These are phyloP conservation scores for Phaethon lepturus DNA, from an alignment of 2,113 vertebrate species.

Conservation along the genomic window DNA sequence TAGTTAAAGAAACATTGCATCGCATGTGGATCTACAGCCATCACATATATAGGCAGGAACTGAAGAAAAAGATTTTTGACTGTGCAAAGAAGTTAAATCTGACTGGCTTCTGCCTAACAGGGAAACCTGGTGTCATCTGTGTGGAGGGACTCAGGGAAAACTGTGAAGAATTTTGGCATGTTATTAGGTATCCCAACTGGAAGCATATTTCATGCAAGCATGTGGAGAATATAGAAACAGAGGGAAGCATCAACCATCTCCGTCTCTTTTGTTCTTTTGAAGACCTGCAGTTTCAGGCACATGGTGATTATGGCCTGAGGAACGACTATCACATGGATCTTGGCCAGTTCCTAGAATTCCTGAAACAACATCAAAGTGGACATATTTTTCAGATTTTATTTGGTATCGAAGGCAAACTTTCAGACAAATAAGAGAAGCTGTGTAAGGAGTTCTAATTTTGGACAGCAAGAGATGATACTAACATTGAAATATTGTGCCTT, in stretches of 20 bases:
- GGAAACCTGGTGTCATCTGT: constrained; percentile 82
- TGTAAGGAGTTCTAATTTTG: background rate
- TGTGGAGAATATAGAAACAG: constrained; percentile 59
- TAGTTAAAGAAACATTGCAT: constrained; percentile 43
- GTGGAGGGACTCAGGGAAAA: constrained; percentile 74
- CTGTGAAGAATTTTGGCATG: constrained; percentile 81
- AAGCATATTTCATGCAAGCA: constrained; percentile 84
- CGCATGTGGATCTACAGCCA: constrained; percentile 85
- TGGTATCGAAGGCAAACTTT: constrained; percentile 76
- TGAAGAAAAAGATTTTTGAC: constrained; percentile 81
- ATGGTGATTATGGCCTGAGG: constrained; percentile 78
- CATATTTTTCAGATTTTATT: constrained; percentile 82
- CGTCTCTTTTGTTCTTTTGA: constrained; percentile 75
- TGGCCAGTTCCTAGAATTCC: constrained; percentile 80
- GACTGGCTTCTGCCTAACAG: constrained; percentile 81
- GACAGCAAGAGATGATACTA: background rate
- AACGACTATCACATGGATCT: constrained; percentile 84
- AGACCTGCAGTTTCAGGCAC: constrained; percentile 79
- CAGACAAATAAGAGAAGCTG: constrained; percentile 39
- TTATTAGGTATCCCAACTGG: constrained; percentile 80
- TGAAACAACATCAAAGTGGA: constrained; percentile 75
- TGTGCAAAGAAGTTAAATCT: constrained; percentile 75
- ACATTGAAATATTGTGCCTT: background rate
- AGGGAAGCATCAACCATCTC: constrained; percentile 46
- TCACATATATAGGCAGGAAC: constrained; percentile 80